Conservation (phyloP, 2,113 vertebrate species). For the Arvicanthis niloticus region DNA sequence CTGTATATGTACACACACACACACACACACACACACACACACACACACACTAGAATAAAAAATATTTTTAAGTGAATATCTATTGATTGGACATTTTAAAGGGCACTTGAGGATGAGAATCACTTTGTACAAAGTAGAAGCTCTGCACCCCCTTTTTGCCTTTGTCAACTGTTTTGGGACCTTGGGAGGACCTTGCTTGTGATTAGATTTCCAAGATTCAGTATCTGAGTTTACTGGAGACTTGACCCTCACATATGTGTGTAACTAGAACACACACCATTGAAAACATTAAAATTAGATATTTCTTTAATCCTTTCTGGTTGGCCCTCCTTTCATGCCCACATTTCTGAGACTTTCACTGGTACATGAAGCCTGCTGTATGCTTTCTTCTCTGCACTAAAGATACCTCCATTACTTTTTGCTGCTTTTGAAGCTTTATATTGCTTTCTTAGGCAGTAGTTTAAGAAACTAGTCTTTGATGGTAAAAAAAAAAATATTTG, state of each 20-base stretch:
- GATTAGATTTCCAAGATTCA: background rate
- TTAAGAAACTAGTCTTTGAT: background rate
- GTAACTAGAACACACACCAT: background rate
- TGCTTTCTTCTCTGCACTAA: slow-evolving; percentile 26
- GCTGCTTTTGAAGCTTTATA: slow-evolving; percentile 31
- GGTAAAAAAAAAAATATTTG: background rate
- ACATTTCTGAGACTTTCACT: slow-evolving; percentile 42
- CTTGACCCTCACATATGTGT: background rate
- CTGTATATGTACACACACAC: no score
- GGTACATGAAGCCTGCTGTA: background rate
- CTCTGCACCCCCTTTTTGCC: background rate
- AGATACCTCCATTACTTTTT: background rate
- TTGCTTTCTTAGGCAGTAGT: background rate
- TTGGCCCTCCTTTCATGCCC: slow-evolving; percentile 37
- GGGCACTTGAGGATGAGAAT: background rate
- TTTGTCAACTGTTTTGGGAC: background rate
- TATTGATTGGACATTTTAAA: background rate
- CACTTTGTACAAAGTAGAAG: background rate
- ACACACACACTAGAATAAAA: background rate
- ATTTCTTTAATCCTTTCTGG: slow-evolving; percentile 39
- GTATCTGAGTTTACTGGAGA: background rate
- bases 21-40: background rate
- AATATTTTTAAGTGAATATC: background rate
- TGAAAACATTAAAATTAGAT: slow-evolving; percentile 55
- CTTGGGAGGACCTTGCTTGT: slow-evolving; percentile 28